Base-by-base conservation (phyloP, 2,888 invertebrate species). In the Torymus texanus region DNA sequence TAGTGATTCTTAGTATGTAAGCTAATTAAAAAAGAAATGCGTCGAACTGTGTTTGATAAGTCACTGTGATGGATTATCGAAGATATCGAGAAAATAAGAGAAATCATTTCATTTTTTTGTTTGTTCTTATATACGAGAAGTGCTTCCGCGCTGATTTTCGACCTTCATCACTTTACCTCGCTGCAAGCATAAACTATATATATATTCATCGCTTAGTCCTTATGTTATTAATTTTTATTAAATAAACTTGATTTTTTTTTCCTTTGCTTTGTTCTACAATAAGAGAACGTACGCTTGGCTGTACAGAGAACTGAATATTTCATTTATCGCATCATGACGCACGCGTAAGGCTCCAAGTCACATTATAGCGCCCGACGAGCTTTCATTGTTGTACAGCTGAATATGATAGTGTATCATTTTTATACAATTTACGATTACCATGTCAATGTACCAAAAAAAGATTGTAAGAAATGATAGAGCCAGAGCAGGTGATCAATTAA, bases 331-430 rank as follows among this genome's bases (percentile, higher is more conserved):
- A 76, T 70, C 16, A 65, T 74, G 12, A 70, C 65, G 66, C 71
- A 75, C 79, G 58, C 79, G 41, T 16, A 81, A 59, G 12, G 62
- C 63, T 77, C 41, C 29, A 75, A 41, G 63, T 62, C 70, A 77
- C 58, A 65, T 73, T 63, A 41, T 74, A 79, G 55, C 63, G 21
- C 51, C 79, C 68, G 56, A 65, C 51, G 74, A 79, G 79, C 81
- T 79, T 79, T 81, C 62, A 76, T 75, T 75, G 74, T 81, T 81
- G 81, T 81, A 77, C 81, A 81, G 81, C 79, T 72, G n/a, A 81
- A 67, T 59, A 21, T 65, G 29, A 73, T 77, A 79, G 50, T 72
- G 63, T 71, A 79, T 81, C 79, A 79, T 81, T 81, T 81, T 81
- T 81, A 75, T 81, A 81, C 79, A 56, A 81, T 71, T 79, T 72